A percentile compares a stretch with the other conserved stretches of the same genome.
Evolutionary conservation across 2,888 invertebrate species (phyloP).

Genomic region (Phengaris alcon): DNA sequence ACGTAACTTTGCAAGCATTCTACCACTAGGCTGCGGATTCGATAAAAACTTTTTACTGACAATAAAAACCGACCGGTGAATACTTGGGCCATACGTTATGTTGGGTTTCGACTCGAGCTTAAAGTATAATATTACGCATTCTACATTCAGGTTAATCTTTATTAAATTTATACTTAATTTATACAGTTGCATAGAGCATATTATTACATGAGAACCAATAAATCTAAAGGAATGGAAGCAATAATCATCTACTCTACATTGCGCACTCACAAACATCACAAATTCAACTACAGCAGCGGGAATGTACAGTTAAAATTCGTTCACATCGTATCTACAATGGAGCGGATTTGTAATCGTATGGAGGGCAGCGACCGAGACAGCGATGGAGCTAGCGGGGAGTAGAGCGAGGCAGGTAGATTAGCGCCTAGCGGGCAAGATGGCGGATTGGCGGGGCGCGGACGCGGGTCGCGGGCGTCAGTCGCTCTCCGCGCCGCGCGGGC

Average conservation of each 20-base stretch:
- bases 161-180: not conserved
- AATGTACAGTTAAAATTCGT: conserved; percentile 16
- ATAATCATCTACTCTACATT: no score
- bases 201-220: no score
- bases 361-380: not conserved
- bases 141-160: not conserved
- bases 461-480: conserved; percentile 30
- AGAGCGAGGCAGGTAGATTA: not conserved
- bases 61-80: not conserved
- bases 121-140: not conserved
- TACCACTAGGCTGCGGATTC: not conserved
- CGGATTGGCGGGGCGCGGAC: conserved; percentile 43
- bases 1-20: not conserved
- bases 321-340: not conserved
- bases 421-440: conserved; percentile 1
- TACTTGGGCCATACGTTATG: conserved; percentile 1
- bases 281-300: conserved; percentile 32
- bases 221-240: no score
- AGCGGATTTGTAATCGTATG: conserved; percentile 37
- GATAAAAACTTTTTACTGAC: not conserved
- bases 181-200: not conserved
- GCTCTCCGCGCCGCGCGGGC: conserved; percentile 52
- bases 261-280: no score
- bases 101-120: not conserved
- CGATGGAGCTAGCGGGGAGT: conserved; percentile 10